phyloP scores from a whole-genome alignment of 92 coral and sea anemone genomes.

The Montipora capitata region DNA sequence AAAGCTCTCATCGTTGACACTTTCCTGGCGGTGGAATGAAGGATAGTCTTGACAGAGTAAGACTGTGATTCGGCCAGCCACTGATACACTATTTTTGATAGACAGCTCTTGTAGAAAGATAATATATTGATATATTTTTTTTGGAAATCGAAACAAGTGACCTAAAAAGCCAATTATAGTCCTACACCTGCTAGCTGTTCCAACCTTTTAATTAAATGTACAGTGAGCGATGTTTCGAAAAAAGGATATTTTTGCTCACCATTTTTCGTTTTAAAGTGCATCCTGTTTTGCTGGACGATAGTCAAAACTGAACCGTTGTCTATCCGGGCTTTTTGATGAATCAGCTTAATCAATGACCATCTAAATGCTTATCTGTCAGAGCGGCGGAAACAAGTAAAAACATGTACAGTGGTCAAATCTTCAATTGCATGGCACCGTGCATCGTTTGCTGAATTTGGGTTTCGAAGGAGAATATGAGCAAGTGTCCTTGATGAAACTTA shows the following conservation, averaged over 20 bases:
- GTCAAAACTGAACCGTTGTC: conserved; percentile 15
- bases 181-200: not conserved
- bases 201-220: no score
- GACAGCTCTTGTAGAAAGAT: no score
- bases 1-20: not conserved
- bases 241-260: not conserved
- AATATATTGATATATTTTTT: no score
- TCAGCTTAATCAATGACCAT: conserved; percentile 14
- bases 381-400: conserved; percentile 17
- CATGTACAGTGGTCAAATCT: not conserved
- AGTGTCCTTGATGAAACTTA: not conserved
- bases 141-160: no score
- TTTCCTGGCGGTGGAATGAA: not conserved
- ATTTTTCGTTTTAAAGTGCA: conserved; percentile 15
- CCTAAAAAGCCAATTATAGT: no score
- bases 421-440: not conserved
- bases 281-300: conserved; percentile 13
- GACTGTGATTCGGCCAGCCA: no score
- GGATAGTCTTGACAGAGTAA: not conserved
- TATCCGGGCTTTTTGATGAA: conserved; percentile 26
- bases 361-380: conserved; percentile 40
- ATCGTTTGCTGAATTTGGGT: not conserved
- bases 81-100: no score
- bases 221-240: no score
- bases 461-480: not conserved